These are phyloP conservation scores for Dermochelys coriacea DNA, from an alignment of 2,797 vertebrate species.

Conservation along the genomic window DNA sequence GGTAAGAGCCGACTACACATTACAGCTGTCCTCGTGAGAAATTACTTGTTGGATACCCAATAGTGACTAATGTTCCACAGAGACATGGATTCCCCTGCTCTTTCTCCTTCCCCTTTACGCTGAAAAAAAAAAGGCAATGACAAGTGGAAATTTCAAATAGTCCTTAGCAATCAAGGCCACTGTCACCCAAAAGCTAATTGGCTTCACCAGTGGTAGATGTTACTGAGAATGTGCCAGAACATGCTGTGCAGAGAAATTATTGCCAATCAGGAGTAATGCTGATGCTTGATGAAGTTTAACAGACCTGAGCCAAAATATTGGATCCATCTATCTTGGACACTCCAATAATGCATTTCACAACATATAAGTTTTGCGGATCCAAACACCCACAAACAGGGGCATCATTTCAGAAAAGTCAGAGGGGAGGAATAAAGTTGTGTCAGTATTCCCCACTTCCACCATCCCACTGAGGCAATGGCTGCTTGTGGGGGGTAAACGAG, in stretches of 20 bases:
- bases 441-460: too few species aligned
- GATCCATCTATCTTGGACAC: neutral
- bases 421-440: too few species aligned
- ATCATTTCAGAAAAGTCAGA: too few species aligned
- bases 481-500: too few species aligned
- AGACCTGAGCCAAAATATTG: neutral
- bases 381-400: too few species aligned
- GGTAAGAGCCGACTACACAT: neutral
- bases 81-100: conserved; percentile 1
- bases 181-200: neutral
- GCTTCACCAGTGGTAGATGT: conserved; percentile 2
- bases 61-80: conserved; percentile 10
- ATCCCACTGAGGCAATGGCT: too few species aligned
- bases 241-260: neutral
- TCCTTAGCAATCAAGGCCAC: neutral
- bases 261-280: neutral
- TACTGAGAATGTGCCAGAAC: neutral
- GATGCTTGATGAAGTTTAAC: conserved; percentile 7
- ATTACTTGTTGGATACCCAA: conserved; percentile 28
- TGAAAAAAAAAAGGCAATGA: conserved; percentile 12
- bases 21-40: conserved; percentile 12
- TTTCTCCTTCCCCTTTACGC: neutral
- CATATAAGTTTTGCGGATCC: too few species aligned
- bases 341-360: neutral
- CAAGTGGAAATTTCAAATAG: neutral